Percentiles rank a stretch among this genome's conserved stretches.
Conservation (phyloP, 2,113 vertebrate genomes). For the Boulengeromyrus knoepffleri region DNA sequence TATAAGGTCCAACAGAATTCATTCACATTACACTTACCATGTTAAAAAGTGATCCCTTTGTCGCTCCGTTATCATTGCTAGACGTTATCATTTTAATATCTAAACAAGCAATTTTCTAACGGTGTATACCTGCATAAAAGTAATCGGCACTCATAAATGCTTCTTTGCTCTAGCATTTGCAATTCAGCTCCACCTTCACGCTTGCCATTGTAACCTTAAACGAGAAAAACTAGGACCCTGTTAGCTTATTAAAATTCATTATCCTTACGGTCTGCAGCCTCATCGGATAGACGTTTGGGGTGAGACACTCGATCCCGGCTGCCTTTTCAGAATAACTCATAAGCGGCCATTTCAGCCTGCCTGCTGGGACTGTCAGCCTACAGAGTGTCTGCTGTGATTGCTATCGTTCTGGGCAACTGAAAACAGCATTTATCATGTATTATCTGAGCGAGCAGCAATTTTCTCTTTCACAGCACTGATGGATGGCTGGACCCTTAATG, state of each 20-base stretch:
- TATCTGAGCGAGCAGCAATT: neutral
- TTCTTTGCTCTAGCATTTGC: neutral
- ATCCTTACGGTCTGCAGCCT: neutral
- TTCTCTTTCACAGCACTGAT: neutral
- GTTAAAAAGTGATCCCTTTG: neutral
- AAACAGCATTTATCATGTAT: slow-evolving; percentile 5
- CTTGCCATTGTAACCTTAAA: neutral
- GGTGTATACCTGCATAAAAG: neutral
- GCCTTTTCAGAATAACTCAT: neutral
- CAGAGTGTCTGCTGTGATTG: neutral
- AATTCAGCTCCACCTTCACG: neutral
- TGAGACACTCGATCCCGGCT: neutral
- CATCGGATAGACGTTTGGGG: neutral
- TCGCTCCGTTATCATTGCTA: neutral
- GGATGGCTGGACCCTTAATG: neutral
- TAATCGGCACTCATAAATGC: neutral
- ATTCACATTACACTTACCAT: neutral
- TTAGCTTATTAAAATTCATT: slow-evolving; percentile 2
- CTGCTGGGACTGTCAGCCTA: neutral
- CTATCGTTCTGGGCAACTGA: neutral
- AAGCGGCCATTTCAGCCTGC: neutral
- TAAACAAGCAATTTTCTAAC: neutral
- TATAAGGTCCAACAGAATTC: neutral
- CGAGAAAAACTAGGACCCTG: neutral
- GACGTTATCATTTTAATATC: neutral